Conservation (phyloP, 1,140 invertebrate genomes). For the Colletes gigas region DNA sequence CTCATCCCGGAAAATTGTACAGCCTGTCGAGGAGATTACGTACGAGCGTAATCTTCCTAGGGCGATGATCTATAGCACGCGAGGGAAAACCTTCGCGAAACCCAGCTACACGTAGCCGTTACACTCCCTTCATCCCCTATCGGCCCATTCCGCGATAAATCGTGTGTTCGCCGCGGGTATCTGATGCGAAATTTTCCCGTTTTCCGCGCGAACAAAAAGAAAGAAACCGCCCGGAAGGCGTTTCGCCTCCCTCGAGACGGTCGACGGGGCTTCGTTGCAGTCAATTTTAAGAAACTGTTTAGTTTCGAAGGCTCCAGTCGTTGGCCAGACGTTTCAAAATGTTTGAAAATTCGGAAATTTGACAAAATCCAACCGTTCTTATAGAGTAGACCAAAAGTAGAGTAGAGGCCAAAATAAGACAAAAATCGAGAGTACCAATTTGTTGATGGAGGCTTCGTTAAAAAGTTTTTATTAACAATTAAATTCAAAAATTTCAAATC, state of each 20-base stretch:
- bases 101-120: background rate
- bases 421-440: too few species aligned
- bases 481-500: too few species aligned
- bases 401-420: too few species aligned
- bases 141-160: constrained; percentile 48
- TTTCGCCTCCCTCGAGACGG: background rate
- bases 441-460: too few species aligned
- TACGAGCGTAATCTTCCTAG: constrained; percentile 47
- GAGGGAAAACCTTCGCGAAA: constrained; percentile 25
- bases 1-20: constrained; percentile 30
- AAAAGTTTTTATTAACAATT: too few species aligned
- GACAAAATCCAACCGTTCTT: too few species aligned
- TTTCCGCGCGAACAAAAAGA: background rate
- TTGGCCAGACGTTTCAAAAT: too few species aligned
- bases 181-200: constrained; percentile 17
- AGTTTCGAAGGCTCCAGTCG: too few species aligned
- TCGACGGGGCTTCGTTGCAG: background rate
- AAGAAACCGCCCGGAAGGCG: background rate
- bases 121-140: background rate
- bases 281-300: too few species aligned
- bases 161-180: constrained; percentile 18
- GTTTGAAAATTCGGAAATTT: too few species aligned
- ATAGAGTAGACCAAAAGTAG: too few species aligned
- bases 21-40: constrained; percentile 45
- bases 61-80: constrained; percentile 42